phyloP scores from a whole-genome alignment of 2,888 invertebrate genomes.

The Alloscopus bannaensis region DNA sequence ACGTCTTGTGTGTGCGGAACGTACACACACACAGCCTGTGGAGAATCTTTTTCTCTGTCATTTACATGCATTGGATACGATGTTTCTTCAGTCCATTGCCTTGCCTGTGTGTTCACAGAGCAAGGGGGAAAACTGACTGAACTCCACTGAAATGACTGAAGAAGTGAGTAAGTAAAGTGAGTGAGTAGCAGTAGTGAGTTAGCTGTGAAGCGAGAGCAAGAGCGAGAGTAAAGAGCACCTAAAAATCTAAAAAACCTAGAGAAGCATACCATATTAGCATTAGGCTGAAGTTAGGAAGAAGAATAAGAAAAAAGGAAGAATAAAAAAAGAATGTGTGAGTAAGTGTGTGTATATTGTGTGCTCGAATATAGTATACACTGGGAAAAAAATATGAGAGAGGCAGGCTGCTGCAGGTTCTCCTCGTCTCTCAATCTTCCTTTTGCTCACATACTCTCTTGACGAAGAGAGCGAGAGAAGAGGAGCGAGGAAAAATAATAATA shows the following conservation, averaged over 20 bases:
- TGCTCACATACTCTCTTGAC: conserved; percentile 13
- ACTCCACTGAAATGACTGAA: conserved; percentile 56
- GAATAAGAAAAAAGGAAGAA: conserved; percentile 37
- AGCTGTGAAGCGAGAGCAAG: conserved; percentile 56
- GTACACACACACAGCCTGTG: too few species aligned
- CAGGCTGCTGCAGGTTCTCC: conserved; percentile 58
- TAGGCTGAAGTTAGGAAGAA: too few species aligned
- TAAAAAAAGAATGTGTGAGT: conserved; percentile 51
- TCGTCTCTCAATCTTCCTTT: conserved; percentile 20
- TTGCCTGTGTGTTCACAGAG: too few species aligned
- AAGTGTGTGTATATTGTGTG: too few species aligned
- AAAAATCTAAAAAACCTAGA: conserved; percentile 9
- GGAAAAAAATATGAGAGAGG: conserved; percentile 44
- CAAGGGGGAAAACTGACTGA: conserved; percentile 23
- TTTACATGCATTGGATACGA: too few species aligned
- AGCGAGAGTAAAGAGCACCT: too few species aligned
- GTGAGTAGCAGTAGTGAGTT: conserved; percentile 61
- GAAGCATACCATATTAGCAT: too few species aligned
- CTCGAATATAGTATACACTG: conserved; percentile 41
- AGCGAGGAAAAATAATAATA: conserved; percentile 35
- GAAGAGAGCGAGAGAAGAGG: too few species aligned
- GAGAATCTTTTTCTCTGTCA: too few species aligned
- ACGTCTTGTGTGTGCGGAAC: too few species aligned
- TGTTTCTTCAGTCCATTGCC: too few species aligned
- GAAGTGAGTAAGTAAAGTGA: conserved; percentile 49